phyloP scores from a whole-genome alignment of 2,888 invertebrate genomes.

The Microctonus brassicae region DNA sequence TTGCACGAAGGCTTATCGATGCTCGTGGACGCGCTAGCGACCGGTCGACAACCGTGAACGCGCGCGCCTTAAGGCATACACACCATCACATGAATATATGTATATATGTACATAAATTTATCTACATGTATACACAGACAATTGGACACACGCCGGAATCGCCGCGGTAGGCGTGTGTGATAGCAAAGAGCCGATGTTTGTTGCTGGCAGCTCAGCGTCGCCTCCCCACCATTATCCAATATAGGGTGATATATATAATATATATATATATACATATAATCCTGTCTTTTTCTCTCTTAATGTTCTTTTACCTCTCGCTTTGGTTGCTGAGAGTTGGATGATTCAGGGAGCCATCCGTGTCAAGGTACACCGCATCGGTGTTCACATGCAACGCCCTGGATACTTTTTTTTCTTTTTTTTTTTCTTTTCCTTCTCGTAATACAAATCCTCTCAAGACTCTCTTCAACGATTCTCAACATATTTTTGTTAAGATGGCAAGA shows the following conservation, averaged over 20 bases:
- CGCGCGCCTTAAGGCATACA: conserved; percentile 39
- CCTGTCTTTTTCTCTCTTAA: conserved; percentile 14
- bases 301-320: not conserved
- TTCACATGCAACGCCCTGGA: conserved; percentile 62
- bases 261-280: not conserved
- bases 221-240: conserved; percentile 1
- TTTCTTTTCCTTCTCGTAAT: not conserved
- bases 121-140: conserved; percentile 15
- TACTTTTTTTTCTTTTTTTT: conserved; percentile 50
- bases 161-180: conserved; percentile 64
- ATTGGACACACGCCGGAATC: conserved; percentile 42
- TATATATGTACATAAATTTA: conserved; percentile 14
- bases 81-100: conserved; percentile 36
- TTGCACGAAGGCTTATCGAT: conserved; percentile 45
- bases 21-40: conserved; percentile 29
- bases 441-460: not conserved
- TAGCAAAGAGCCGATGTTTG: conserved; percentile 57
- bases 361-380: conserved; percentile 68
- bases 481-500: too few relatives aligned
- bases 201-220: conserved; percentile 53
- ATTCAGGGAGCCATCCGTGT: conserved; percentile 70
- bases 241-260: too few relatives aligned
- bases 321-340: conserved; percentile 53
- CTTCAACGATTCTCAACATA: not conserved
- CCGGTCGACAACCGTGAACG: conserved; percentile 43